Base-by-base conservation (phyloP, 2,113 vertebrate species). In the Epinephelus lanceolatus region DNA sequence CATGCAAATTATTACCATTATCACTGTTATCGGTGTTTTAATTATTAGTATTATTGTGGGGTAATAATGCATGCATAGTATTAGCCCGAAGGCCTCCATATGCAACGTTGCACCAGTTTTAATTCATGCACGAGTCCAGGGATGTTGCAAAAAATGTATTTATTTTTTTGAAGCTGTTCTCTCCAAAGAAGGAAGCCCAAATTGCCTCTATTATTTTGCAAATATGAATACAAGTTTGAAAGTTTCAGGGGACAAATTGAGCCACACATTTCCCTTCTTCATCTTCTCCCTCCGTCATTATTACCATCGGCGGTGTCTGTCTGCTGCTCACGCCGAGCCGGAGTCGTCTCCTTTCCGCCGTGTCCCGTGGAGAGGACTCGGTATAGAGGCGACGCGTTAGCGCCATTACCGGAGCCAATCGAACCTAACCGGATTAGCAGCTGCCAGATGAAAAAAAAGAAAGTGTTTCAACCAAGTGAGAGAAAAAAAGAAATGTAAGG, bases 391-490 rank as follows among this genome's bases (percentile, higher is more conserved):
- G 91, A 91, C 93, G 93, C 88, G 81, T 95, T 95, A 95, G 94
- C 94, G 87, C 91, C 89, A 94, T 95, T 95, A 94, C 91, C 89
- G 85, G 88, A 83, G 85, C 90, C 92, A 87, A 94, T 95, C 95
- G 95, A 96, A 95, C 49, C 92, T 93, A 95, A 96, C 89, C 87
- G 90, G 86, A 94, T 96, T 94, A 96, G 85, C 88, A 88, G 75
- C 94, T 88, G 92, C 89, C 90, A 93, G 90, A 92, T 91, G 93
- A 87, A 81, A 86, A 90, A 76, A 37, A 37, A 83, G 56, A 89
- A 89, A 94, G 80, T 88, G 90, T 91, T 91, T 78, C 91, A 86
- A 85, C 88, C 79, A 88, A 95, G 92, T 90, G 91, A 88, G 91
- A 88, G 83, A 84, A 92, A 88, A 87, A 52, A 30, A 59, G 37